Base-by-base conservation (phyloP, 1,140 invertebrate genomes). In the Psilanteris sp. region DNA sequence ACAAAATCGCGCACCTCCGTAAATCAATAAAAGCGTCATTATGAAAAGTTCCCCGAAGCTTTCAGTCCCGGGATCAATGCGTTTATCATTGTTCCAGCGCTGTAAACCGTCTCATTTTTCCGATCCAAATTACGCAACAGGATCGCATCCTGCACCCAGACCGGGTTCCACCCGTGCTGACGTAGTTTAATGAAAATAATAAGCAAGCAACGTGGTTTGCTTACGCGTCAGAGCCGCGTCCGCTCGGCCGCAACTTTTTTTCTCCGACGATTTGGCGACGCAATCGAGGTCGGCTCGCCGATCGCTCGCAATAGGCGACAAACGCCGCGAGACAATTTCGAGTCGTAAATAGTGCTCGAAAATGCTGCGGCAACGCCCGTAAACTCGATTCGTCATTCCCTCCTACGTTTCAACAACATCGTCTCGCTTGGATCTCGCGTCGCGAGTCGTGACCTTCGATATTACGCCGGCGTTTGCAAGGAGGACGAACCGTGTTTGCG, bases 341-440 rank as follows among this genome's bases (percentile, higher is more conserved):
- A 32, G 27, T 48, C 44, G 44, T 48, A 32, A 48, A 48, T 32
- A 48, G 44, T 48, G 44, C 44, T 34, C 16, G 44, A 48, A 48
- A 48, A 48, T 48, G 29, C 27, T 20, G 34, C 44, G 44, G 29
- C 44, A 32, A 48, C 44, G 44, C 44, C 44, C 44, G 44, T 34
- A 34, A 20, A 20, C 15, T 48, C 16, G 15, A 7, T 15, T 16
- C 43, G 26, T 34, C 29, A 20, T 48, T 48, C 14, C 44, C 27
- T 31, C 27, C 15, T 48, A 48, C 44, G 29, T 31, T 48, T 34
- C 29, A n/a, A 29, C 32, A 48, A 20, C 16, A 39, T 9, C 37
- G 37, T 37, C 14, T 37, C 20, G 37, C n/a, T 41, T 26, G 24
- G 1, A 31, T 29, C 11, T 43, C 34, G 44, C 16, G 13, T 34